phyloP scores from a whole-genome alignment of 2,888 invertebrate species.

The Aelia acuminata region DNA sequence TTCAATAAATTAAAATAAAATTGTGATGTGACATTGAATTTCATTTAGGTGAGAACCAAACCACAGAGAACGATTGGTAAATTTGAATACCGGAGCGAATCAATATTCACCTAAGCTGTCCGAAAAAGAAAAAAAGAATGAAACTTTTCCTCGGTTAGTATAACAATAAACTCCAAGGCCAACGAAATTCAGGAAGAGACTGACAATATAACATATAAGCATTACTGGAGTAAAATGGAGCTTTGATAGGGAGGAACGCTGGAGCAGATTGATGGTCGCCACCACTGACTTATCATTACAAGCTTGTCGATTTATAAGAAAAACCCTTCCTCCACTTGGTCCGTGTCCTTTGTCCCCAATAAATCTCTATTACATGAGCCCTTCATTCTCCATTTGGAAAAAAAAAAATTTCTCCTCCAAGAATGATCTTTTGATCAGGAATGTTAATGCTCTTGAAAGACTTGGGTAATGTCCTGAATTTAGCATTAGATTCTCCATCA shows the following conservation, averaged over 20 bases:
- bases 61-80: no score
- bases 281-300: constrained; percentile 36
- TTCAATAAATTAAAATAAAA: no score
- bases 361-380: not conserved
- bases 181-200: not conserved
- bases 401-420: no score
- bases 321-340: not conserved
- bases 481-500: no score
- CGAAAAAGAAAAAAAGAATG: not conserved
- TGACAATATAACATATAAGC: not conserved
- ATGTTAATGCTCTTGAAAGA: no score
- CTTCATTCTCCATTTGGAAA: not conserved
- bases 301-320: constrained; percentile 37
- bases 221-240: not conserved
- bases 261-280: constrained; percentile 32
- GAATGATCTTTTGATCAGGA: no score
- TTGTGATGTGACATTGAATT: no score
- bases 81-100: no score
- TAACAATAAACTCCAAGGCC: not conserved
- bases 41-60: no score
- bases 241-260: not conserved
- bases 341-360: not conserved
- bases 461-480: no score
- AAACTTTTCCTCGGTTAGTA: not conserved
- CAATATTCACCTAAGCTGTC: not conserved